Percentiles rank a stretch among this genome's conserved stretches.
Conservation (phyloP, 2,113 vertebrate genomes). For the Apaloderma vittatum region DNA sequence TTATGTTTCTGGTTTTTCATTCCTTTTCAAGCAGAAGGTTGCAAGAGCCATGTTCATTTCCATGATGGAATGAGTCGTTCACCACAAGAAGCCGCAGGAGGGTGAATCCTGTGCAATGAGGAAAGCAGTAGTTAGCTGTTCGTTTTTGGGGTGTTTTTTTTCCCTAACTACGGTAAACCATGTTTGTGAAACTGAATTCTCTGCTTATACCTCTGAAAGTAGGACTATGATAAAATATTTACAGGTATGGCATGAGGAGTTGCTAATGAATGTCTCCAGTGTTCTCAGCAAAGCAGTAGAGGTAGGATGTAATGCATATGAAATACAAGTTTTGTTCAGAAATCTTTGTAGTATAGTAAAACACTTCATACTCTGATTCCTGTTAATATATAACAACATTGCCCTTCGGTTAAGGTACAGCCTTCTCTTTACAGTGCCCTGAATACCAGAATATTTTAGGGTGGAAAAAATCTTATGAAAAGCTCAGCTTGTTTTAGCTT, state of each 20-base stretch:
- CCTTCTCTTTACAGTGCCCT: background rate
- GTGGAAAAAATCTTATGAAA: background rate
- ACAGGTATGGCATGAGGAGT: slow-evolving; percentile 21
- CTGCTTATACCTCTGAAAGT: slow-evolving; percentile 47
- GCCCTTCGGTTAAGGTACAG: background rate
- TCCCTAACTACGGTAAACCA: background rate
- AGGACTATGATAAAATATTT: slow-evolving; percentile 67
- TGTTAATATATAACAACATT: background rate
- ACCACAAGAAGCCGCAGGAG: background rate
- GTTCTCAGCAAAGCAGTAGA: background rate
- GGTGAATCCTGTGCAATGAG: background rate
- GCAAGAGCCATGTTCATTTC: background rate
- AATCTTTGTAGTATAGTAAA: background rate
- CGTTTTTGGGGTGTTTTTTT: background rate
- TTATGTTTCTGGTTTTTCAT: background rate
- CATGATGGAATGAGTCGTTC: background rate
- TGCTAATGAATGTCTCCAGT: slow-evolving; percentile 39
- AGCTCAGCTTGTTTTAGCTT: background rate
- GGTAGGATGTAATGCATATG: background rate
- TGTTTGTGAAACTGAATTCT: slow-evolving; percentile 44
- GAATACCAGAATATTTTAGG: background rate
- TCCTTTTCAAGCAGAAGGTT: slow-evolving; percentile 7
- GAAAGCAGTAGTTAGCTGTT: background rate
- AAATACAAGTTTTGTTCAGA: background rate
- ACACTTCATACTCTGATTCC: background rate